These are phyloP conservation scores for Hystrix brachyura DNA, from an alignment of 2,113 vertebrate species.

Conservation along the genomic window DNA sequence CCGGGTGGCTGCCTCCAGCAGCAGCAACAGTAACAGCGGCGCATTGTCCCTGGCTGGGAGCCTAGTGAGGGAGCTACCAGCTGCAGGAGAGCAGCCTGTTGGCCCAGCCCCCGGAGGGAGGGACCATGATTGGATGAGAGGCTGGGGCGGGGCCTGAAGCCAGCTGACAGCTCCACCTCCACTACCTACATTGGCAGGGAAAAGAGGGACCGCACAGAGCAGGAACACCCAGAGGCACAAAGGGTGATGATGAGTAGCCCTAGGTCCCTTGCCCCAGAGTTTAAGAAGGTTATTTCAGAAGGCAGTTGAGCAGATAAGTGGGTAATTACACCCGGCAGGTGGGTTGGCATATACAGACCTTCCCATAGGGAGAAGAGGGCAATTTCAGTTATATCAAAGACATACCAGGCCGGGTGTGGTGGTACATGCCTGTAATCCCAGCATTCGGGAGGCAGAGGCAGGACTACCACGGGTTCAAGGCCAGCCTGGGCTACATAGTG, in stretches of 20 bases:
- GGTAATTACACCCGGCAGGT: neutral
- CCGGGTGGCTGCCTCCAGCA: neutral
- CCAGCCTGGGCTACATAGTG: too few species aligned
- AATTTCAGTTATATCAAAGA: conserved; percentile 54
- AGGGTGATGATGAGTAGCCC: neutral
- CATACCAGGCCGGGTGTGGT: neutral
- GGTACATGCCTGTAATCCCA: too few species aligned
- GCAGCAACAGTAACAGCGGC: neutral
- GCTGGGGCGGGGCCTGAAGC: conserved; percentile 32
- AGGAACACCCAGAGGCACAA: neutral
- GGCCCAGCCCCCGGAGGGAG: conserved; percentile 59
- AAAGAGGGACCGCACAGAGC: neutral
- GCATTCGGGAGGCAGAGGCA: too few species aligned
- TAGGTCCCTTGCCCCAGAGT: neutral
- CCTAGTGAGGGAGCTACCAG: conserved; percentile 56
- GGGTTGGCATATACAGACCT: neutral
- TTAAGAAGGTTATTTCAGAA: neutral
- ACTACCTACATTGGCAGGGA: neutral
- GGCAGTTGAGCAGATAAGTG: neutral
- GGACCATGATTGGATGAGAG: conserved; percentile 69
- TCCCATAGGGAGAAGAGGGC: neutral
- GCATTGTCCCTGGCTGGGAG: conserved; percentile 74
- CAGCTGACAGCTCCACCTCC: neutral
- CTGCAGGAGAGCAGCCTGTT: neutral
- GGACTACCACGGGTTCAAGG: too few species aligned